These are phyloP conservation scores for Oasisia sp. DNA, from an alignment of 2,888 invertebrate species.

Conservation along the genomic window DNA sequence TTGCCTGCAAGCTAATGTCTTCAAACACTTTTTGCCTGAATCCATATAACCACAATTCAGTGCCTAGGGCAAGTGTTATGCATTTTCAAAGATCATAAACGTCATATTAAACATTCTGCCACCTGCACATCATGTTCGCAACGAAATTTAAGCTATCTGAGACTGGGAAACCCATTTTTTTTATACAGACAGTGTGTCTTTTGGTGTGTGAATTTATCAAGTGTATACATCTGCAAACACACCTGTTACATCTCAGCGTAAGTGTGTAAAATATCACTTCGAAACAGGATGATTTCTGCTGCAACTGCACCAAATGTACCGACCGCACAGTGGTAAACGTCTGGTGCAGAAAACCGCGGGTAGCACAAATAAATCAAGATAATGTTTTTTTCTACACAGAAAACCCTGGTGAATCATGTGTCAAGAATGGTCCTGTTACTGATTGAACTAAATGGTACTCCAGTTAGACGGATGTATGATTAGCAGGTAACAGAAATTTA, in stretches of 20 bases:
- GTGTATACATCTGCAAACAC: not conserved
- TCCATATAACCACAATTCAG: not conserved
- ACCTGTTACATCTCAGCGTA: not conserved
- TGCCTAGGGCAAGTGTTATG: not conserved
- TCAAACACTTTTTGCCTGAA: not conserved
- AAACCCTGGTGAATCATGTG: not conserved
- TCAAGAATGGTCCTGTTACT: not conserved
- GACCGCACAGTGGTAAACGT: not conserved
- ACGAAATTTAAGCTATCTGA: not conserved
- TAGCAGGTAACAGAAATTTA: too few relatives aligned
- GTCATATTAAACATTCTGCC: not conserved
- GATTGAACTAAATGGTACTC: not conserved
- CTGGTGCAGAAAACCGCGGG: not conserved
- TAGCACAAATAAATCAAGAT: not conserved
- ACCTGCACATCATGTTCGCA: not conserved
- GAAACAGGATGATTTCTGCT: not conserved
- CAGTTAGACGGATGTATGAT: not conserved
- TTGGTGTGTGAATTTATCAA: not conserved
- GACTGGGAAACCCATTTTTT: not conserved
- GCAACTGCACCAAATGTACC: not conserved
- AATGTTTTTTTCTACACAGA: not conserved
- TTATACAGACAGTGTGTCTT: not conserved
- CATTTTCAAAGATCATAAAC: slow-evolving; percentile 12
- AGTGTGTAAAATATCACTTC: not conserved
- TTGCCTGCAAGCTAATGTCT: not conserved